Evolutionary conservation across 1,140 invertebrate species (phyloP).

Genomic region (Campoletis sonorensis): DNA sequence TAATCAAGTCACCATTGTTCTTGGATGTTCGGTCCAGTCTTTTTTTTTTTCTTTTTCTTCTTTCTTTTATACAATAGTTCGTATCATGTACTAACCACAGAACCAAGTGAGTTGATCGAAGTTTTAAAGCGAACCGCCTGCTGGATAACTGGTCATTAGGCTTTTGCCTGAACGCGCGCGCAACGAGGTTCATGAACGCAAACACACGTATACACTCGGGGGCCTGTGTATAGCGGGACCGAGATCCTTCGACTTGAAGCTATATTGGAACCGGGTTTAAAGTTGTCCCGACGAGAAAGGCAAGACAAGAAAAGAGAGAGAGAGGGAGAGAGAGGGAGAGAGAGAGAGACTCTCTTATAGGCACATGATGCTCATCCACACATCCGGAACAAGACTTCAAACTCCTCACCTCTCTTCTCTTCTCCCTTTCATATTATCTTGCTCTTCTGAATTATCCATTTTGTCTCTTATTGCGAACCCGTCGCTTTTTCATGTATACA

Average conservation of each 20-base stretch:
- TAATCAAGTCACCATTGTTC: slow-evolving; percentile 34
- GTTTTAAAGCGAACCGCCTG: slow-evolving; percentile 23
- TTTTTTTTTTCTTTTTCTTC: slow-evolving; percentile 7
- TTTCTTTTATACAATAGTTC: neutral
- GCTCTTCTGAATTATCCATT: neutral
- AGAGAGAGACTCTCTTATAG: neutral
- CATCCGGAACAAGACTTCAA: slow-evolving; percentile 40
- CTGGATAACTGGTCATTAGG: slow-evolving; percentile 30
- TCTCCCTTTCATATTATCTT: neutral
- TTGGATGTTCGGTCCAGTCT: slow-evolving; percentile 19
- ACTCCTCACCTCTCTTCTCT: neutral
- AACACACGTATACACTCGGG: neutral
- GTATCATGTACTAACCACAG: slow-evolving; percentile 9
- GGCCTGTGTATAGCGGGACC: slow-evolving; percentile 30
- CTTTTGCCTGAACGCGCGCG: slow-evolving; percentile 6
- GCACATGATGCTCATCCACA: neutral
- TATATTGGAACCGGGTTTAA: slow-evolving; percentile 32
- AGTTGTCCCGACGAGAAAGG: slow-evolving; percentile 39
- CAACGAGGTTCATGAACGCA: slow-evolving; percentile 11
- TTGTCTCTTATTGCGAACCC: neutral
- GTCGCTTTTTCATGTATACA: neutral
- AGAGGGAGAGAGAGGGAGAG: slow-evolving; percentile 14
- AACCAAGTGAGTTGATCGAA: neutral
- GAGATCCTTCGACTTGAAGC: slow-evolving; percentile 23
- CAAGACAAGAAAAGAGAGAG: slow-evolving; percentile 30